These are phyloP conservation scores for Periplaneta americana DNA, from an alignment of 1,140 invertebrate species.

Conservation along the genomic window DNA sequence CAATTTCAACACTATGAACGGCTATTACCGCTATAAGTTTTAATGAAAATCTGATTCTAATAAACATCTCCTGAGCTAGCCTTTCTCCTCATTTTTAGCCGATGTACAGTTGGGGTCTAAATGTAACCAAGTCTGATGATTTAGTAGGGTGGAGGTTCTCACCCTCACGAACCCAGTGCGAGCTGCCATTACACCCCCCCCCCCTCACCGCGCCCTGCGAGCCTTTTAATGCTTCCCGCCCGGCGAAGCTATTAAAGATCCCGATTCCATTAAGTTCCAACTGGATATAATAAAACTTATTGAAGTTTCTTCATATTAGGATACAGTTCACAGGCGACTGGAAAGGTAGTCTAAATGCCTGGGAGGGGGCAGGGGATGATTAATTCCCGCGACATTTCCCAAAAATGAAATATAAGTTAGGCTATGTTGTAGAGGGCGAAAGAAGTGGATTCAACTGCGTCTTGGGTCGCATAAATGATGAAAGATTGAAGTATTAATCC, in stretches of 20 bases:
- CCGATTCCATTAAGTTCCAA: background rate
- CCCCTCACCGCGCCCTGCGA: too few species aligned
- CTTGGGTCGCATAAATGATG: too few species aligned
- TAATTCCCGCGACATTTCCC: too few species aligned
- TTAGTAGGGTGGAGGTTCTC: background rate
- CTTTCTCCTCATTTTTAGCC: background rate
- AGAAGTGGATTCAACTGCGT: too few species aligned
- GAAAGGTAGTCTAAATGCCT: too few species aligned
- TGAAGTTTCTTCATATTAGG: background rate
- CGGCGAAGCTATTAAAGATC: background rate
- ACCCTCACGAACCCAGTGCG: background rate
- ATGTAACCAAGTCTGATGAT: background rate
- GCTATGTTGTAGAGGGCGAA: too few species aligned
- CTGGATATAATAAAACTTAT: background rate
- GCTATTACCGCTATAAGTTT: background rate
- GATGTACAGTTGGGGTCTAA: background rate
- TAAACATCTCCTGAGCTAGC: background rate
- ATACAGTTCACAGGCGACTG: too few species aligned
- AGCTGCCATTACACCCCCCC: too few species aligned
- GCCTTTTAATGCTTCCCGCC: background rate
- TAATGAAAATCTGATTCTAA: background rate
- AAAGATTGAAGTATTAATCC: too few species aligned
- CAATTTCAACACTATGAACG: too few species aligned
- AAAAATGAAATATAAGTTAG: too few species aligned
- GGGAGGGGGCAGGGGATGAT: too few species aligned